Base-by-base conservation (phyloP, 2,888 invertebrate genomes). In the Crocallis elinguaria region DNA sequence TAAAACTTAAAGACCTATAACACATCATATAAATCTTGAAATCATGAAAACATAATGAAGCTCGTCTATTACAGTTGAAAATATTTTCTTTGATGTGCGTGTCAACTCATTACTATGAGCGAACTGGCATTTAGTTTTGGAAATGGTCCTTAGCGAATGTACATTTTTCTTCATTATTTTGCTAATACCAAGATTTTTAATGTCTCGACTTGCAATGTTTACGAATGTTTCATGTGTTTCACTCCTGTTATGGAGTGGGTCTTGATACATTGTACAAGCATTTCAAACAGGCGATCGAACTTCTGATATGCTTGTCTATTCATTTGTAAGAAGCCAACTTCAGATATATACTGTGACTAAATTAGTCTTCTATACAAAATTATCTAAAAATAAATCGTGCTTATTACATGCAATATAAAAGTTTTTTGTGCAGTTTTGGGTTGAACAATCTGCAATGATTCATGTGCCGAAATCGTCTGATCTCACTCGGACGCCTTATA, bases 401-500 rank as follows among this genome's bases (percentile, higher is more conserved):
- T 39, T 21, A 14, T 29, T 35, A 50, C 53, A 48, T 48, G 35
- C 25, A 27, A 41, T 29, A 49, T 37, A 38, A 46, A n/a, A n/a
- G n/a, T 39, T 57, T 57, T 49, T 30, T 57, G 51, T 57, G 42
- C 32, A 52, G 42, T 45, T 54, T 54, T 57, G 43, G 23, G 13
- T 49, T 53, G 57, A 60, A 56, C 56, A 56, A 60, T 58, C 53
- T 48, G 17, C 25, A 50, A 43, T 64, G 64, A 64, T 46, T 64
- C 64, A 64, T 33, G 44, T 16, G 16, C 19, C 12, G 43, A 48
- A 44, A 41, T 35, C 45, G 21, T 52, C 53, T 60, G 64, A 64
- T 62, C 62, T 64, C 64, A 60, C 57, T 42, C 44, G 39, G 41
- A 37, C 35, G 32, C 58, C 60, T 54, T 64, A 62, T 62, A 43